Evolutionary conservation across 2,113 vertebrate species (phyloP), one percentile per base, ranked within the genome.

Genomic region (Equus quagga): DNA sequence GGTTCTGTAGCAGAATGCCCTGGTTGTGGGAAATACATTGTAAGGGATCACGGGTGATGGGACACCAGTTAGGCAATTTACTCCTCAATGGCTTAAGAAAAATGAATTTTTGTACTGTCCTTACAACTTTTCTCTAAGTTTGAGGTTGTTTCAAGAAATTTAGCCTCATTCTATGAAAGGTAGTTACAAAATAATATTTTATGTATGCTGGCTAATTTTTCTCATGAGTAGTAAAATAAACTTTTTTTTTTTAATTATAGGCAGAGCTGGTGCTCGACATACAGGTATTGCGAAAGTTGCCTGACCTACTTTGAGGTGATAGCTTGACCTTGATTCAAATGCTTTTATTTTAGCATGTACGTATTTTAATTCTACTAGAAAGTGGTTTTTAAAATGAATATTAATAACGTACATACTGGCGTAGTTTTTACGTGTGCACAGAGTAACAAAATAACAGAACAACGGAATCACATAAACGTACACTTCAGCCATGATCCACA

Each of bases 211-310:
- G 7, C 87, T 81, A 89, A 89, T 51, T 85, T 90, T 97, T 75
- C 80, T 85, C 85, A 79, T 36, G 44, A 18, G 79, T 23, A 46
- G 70, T 72, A 64, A 24, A 76, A 89, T 84, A 70, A 41, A 73
- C 19, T 81, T 65, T 81, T 65, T 15, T 69, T 84, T 94, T 56
- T 51, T 2, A 83, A 28, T 78, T 70, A 56, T 56, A 70, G 33
- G 49, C 72, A 60, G 56, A 80, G 41, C 36, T 49, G 80, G 41
- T 85, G 33, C 23, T 78, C 85, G 62, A 94, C 69, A 28, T 73
- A 41, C n/a, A 60, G 56, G 51, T 81, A n/a, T 60, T 86, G 9
- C n/a, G 41, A 97, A 96, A 94, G 84, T 70, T 44, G 70, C 26
- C 46, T 73, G 64, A 85, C 13, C 41, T 94, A 44, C 62, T 73